Evolutionary conservation across 2,888 invertebrate species (phyloP), one percentile per base, ranked within the genome.

Genomic region (Drosophila conformis): DNA sequence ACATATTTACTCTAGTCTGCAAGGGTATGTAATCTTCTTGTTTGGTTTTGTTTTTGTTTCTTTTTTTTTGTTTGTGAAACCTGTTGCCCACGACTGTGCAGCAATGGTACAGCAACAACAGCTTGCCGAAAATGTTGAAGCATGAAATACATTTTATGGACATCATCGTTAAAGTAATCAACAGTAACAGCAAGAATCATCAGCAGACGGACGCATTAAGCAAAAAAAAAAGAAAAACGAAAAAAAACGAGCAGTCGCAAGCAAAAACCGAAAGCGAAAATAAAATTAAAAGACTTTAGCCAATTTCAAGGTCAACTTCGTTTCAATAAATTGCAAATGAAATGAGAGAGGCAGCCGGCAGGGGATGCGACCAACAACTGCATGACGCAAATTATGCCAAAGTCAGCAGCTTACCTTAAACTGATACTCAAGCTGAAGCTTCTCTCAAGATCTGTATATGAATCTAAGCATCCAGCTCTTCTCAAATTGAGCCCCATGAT

Each of bases 291-390:
- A 87, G 87, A 87, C 87, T 87, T 87, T 88, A 90, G 83, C 89
- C 89, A 87, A 90, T 83, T 90, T 90, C 90, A 87, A 87, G 87
- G 87, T 87, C 87, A 87, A 83, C 87, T 89, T 89, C 89, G 89
- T 88, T 83, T 81, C 87, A 86, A 86, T 85, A 85, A 85, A 85
- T 87, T 85, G 89, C 87, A 80, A 84, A 87, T 87, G 69, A 87
- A 81, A 87, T 78, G 87, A 48, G 51, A 48, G 61, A 49, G 64
- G n/a, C 65, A 42, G 21, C 21, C 21, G 69, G 49, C 46, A 69
- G 66, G 66, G 66, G 67, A 46, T 52, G 33, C n/a, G 66, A 78
- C 69, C 66, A 67, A 31, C 68, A 57, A 67, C 72, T 69, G 73
- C 73, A 84, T 84, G 85, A 89, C 85, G 89, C 88, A 85, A 89